Evolutionary conservation across 1,140 invertebrate species (phyloP), one percentile per base, ranked within the genome.

Genomic region (Steinernema feltiae): DNA sequence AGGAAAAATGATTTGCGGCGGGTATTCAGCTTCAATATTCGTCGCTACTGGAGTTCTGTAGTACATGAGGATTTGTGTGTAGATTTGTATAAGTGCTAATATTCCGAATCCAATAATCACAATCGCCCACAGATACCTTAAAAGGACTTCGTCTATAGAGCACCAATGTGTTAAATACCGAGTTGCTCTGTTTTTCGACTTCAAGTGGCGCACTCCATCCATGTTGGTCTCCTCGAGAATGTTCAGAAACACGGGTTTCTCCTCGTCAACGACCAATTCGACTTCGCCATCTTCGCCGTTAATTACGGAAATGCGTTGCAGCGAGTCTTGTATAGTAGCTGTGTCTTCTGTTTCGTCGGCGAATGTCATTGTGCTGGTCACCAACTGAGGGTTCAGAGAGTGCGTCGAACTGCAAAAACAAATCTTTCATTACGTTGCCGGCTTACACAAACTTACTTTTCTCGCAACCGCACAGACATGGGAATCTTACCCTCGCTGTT

Each of bases 21-120:
- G 84, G 73, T 85, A 85, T 53, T 81, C 79, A 35, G 85, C 84
- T 76, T 82, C 80, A n/a, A 85, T 85, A 75, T 85, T 85, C 0
- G 84, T 85, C 1, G 83, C 82, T 12, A 83, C 78, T 30, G 79
- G 79, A 32, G 76, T 63, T 31, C 48, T 77, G 32, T 73, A 32
- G 70, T 80, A 80, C 63, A 80, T 32, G 30, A 63, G 35, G 30
- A 80, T 77, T 77, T 80, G 78, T n/a, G 75, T 77, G 69, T 80
- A 80, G 18, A 81, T 81, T 77, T 80, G 79, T 30, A 80, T 41
- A 1, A 80, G 24, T 2, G 76, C 79, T 31, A 79, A 41, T 18
- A 74, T 46, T 3, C 76, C 72, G 46, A 79, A 79, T 7, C 69
- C 31, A 17, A 79, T 27, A 31, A 79, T 74, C 1, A 79, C 69